Base-by-base conservation (phyloP, 2,797 vertebrate species). In the Fratercula arctica region DNA sequence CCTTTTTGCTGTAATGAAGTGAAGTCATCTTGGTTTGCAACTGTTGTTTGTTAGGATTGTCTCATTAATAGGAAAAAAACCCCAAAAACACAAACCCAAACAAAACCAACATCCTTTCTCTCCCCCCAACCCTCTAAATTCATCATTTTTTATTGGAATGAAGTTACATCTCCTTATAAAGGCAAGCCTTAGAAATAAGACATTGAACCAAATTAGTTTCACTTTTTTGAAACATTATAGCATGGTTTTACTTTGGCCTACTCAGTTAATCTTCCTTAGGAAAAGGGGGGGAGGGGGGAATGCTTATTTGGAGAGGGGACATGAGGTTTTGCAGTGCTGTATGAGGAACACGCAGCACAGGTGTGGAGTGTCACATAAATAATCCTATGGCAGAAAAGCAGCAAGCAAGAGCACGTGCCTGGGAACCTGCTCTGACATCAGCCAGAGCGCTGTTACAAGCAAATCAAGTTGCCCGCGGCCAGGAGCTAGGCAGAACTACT, bases 1-100 rank as follows among this genome's bases (percentile, higher is more conserved):
- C 5, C 13, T 68, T 94, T 74, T 79, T 80, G 4, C 16, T 80
- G 21, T 66, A 92, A 80, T 84, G 28, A 84, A 92, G 25, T 61
- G 18, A 87, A 79, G 29, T 95, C 64, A 72, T 87, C 50, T 81
- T 69, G 35, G 33, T 86, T 94, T 95, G 69, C 46, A 95, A 82
- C 35, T 69, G 66, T n/a, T 72, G 14, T 75, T 94, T 87, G 24
- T 90, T 85, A 83, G 11, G 26, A 74, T 39, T 60, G 16, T 76
- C 20, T 95, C 53, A 70, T 56, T 64, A 80, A 39, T 18, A 39
- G 29, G 5, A 73, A 85, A 84, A 31, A 13, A 6, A 9, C 18
- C 41, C 9, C 43, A 16, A 48, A 48, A 48, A 48, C 46, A 23
- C 13, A 35, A 25, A 19, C 21, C 8, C 16, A 39, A 28, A 61